Evolutionary conservation across 2,888 invertebrate genomes (phyloP).

Genomic region (Tupiocoris notatus): DNA sequence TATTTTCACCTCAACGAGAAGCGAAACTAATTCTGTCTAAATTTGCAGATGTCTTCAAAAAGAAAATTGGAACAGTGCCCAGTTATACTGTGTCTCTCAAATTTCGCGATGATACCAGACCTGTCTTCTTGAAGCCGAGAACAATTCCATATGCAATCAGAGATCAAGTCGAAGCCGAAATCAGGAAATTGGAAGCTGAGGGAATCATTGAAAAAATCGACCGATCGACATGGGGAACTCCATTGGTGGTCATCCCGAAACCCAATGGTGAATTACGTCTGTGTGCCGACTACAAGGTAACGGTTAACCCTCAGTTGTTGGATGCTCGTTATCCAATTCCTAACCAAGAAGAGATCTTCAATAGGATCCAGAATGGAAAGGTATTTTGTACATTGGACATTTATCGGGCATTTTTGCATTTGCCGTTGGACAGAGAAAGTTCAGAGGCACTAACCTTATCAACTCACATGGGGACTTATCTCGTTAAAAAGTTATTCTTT

Average conservation of each 20-base stretch:
- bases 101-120: slow-evolving; percentile 9
- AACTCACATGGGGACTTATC: slow-evolving; percentile 51
- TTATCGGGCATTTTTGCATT: slow-evolving; percentile 37
- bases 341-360: slow-evolving; percentile 40
- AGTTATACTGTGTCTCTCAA: slow-evolving; percentile 2
- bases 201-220: slow-evolving; percentile 34
- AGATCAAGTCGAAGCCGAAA: slow-evolving; percentile 33
- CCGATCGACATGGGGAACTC: slow-evolving; percentile 41
- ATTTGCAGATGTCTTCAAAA: slow-evolving; percentile 43
- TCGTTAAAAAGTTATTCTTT: slow-evolving; percentile 51
- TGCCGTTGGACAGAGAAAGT: slow-evolving; percentile 29
- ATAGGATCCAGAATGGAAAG: slow-evolving; percentile 23
- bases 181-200: slow-evolving; percentile 22
- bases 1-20: not conserved
- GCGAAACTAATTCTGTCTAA: not conserved
- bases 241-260: slow-evolving; percentile 42
- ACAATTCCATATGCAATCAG: slow-evolving; percentile 9
- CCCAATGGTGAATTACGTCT: slow-evolving; percentile 32
- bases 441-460: slow-evolving; percentile 39
- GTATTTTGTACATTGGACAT: slow-evolving; percentile 41
- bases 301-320: slow-evolving; percentile 30
- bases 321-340: slow-evolving; percentile 28
- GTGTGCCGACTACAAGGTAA: slow-evolving; percentile 44
- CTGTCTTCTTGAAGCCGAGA: slow-evolving; percentile 36
- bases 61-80: slow-evolving; percentile 13